phyloP scores from a whole-genome alignment of 1,140 invertebrate species.

The Nomia melanderi region DNA sequence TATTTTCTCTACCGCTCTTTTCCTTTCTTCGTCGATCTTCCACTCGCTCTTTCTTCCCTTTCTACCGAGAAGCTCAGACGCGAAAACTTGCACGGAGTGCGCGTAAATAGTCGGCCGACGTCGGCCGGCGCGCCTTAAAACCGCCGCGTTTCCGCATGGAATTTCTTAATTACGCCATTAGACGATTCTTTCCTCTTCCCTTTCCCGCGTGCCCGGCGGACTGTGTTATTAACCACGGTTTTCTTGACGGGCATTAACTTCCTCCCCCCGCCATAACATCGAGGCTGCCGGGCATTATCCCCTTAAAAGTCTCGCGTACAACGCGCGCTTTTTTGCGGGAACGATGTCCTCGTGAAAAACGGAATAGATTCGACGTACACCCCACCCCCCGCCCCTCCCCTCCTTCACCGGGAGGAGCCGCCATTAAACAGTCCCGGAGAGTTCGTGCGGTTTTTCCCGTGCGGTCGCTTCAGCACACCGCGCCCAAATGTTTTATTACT shows the following conservation, averaged over 20 bases:
- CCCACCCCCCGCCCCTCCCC: too few species aligned
- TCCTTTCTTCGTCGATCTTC: too few species aligned
- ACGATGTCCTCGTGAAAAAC: not conserved
- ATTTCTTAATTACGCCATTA: constrained; percentile 62
- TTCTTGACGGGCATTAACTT: constrained; percentile 41
- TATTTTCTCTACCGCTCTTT: too few species aligned
- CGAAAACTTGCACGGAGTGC: constrained; percentile 27
- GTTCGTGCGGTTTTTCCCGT: too few species aligned
- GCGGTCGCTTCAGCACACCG: too few species aligned
- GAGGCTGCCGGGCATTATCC: not conserved
- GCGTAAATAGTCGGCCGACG: constrained; percentile 26
- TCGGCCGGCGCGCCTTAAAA: constrained; percentile 33
- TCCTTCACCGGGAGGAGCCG: too few species aligned
- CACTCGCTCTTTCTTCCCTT: too few species aligned
- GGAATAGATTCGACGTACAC: not conserved
- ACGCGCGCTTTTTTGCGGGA: not conserved
- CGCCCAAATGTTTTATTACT: too few species aligned
- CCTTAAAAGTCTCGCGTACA: not conserved
- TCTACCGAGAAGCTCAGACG: constrained; percentile 36
- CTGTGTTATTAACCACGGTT: constrained; percentile 34
- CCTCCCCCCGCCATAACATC: constrained; percentile 47
- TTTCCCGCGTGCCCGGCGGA: not conserved
- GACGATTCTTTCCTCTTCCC: constrained; percentile 36
- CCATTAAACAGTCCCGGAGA: too few species aligned
- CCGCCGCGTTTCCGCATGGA: constrained; percentile 23